Conservation (phyloP, 2,797 vertebrate species). For the Eutrigla gurnardus region DNA sequence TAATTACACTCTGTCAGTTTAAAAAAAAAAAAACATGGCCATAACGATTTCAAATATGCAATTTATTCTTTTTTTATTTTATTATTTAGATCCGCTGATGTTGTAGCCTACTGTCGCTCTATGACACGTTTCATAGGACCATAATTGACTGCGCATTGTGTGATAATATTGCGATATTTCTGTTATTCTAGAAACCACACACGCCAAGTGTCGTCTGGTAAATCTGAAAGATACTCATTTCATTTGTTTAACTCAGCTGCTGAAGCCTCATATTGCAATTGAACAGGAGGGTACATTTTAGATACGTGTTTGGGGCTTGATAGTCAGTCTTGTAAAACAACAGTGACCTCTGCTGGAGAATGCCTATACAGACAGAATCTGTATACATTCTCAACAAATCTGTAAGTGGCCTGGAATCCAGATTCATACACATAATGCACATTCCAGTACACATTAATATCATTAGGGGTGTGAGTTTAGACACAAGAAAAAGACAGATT, state of each 20-base stretch:
- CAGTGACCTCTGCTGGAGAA: conserved; percentile 33
- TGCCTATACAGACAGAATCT: neutral
- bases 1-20: neutral
- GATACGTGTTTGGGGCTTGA: neutral
- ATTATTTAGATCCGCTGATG: neutral
- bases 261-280: neutral
- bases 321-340: neutral
- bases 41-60: neutral
- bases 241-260: neutral
- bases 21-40: neutral
- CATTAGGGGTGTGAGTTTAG: neutral
- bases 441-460: too few relatives aligned
- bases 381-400: too few relatives aligned
- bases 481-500: neutral
- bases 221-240: neutral
- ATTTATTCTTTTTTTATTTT: neutral
- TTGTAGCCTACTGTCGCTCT: too few relatives aligned
- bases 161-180: neutral
- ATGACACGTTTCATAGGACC: neutral
- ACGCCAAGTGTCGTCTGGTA: neutral
- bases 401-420: too few relatives aligned
- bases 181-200: neutral
- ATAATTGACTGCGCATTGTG: neutral
- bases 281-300: too few relatives aligned
- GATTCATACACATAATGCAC: neutral